phyloP scores from a whole-genome alignment of 1,140 invertebrate species.

The Aphelinus atriplicis region DNA sequence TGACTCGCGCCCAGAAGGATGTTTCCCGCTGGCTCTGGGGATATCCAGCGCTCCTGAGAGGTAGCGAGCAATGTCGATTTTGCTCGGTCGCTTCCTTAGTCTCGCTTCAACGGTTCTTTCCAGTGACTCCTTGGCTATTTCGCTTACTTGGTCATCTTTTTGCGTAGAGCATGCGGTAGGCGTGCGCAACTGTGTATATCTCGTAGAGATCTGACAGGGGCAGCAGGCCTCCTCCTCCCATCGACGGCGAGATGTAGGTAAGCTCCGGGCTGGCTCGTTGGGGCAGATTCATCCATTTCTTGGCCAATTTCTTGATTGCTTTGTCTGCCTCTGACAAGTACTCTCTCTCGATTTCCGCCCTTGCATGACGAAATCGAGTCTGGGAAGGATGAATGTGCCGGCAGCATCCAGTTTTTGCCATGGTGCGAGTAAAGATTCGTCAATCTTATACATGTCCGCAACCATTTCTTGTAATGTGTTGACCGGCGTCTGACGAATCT shows the following conservation, averaged over 20 bases:
- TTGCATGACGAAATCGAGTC: conserved; percentile 51
- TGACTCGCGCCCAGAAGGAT: conserved; percentile 43
- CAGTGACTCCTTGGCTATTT: conserved; percentile 41
- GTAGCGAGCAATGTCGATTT: no score
- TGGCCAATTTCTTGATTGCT: conserved; percentile 43
- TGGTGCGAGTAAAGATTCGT: no score
- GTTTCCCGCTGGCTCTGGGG: conserved; percentile 25
- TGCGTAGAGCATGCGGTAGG: conserved; percentile 47
- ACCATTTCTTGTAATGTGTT: no score
- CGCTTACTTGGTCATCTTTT: conserved; percentile 37
- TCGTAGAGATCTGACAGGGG: conserved; percentile 46
- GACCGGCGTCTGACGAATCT: conserved; percentile 1
- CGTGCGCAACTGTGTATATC: conserved; percentile 44
- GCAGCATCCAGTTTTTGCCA: no score
- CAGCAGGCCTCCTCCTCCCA: conserved; percentile 46
- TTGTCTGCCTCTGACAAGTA: conserved; percentile 39
- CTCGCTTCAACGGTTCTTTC: conserved; percentile 6
- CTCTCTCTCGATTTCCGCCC: conserved; percentile 41
- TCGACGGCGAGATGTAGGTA: conserved; percentile 38
- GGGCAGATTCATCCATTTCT: conserved; percentile 50
- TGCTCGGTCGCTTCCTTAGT: conserved; percentile 24
- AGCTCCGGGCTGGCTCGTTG: conserved; percentile 49
- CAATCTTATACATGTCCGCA: no score
- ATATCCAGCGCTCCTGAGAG: conserved; percentile 29
- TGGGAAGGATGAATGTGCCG: no score